Base-by-base conservation (phyloP, 2,113 vertebrate genomes). In the Tragelaphus imberbis region DNA sequence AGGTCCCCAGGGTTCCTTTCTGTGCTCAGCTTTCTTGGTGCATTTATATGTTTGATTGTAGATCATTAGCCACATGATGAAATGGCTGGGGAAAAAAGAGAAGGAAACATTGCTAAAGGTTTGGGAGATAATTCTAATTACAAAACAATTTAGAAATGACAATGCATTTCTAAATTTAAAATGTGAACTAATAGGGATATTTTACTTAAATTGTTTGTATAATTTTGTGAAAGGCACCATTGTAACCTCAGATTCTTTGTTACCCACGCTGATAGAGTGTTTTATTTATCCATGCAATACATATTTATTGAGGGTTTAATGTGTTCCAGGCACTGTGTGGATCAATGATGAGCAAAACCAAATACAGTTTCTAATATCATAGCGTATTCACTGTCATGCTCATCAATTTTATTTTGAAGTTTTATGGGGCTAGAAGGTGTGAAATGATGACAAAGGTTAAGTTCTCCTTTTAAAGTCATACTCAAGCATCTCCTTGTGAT, bases 1-100 rank as follows among this genome's bases (percentile, higher is more conserved):
- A 81, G 49, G 40, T 97, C 71, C 80, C 95, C 23, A 44, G 82
- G 47, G 79, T 51, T 91, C 40, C 58, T 97, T 96, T 95, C 91
- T 81, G 80, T 88, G 40, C 49, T 84, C 6, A 80, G 61, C 59
- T 91, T 17, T 80, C 68, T 84, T 89, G 71, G 71, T 94, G 27
- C 79, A 87, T 96, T 94, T 93, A 80, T 86, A 84, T 91, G 49
- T 95, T 93, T 97, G 93, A 95, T 49, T 93, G 2, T 75, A 58
- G 82, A 91, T 97, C 88, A 94, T 96, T 98, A 98, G 94, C 68
- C 58, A 92, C 94, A 97, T 95, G 94, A 96, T 96, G 71, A 93
- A 97, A 98, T 96, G 79, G 44, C 88, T 92, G 27, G 94, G 40
- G 6, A 2, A 71, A n/a, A 95, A 65, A 36, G 10, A 44, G 56